Evolutionary conservation across 2,113 vertebrate genomes (phyloP).

Genomic region (Tiliqua scincoides): DNA sequence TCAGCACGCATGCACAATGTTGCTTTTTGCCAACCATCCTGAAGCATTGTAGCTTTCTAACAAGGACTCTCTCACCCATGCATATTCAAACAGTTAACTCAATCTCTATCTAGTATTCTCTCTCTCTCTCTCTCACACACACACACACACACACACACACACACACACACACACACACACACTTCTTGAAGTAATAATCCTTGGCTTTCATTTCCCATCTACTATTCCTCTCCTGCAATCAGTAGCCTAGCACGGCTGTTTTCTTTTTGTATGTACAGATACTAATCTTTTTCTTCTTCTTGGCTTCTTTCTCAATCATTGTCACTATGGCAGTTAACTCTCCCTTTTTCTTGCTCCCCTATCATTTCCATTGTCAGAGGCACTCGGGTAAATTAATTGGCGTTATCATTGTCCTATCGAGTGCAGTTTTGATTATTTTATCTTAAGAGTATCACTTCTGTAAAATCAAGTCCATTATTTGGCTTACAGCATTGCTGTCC

Average conservation of each 20-base stretch:
- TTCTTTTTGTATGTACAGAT: neutral
- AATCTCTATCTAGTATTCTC: neutral
- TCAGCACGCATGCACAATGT: neutral
- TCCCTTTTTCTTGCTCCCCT: no score
- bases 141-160: no score
- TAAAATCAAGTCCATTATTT: neutral
- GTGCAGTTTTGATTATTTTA: neutral
- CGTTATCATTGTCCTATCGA: neutral
- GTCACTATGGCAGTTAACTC: fast-evolving
- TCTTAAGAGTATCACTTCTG: neutral
- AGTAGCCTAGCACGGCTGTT: neutral
- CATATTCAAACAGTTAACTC: neutral
- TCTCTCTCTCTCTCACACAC: neutral
- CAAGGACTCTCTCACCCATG: neutral
- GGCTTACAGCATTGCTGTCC: neutral
- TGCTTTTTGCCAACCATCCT: neutral
- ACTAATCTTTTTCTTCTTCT: neutral
- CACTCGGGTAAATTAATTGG: neutral
- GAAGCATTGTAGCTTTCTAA: neutral
- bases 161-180: no score
- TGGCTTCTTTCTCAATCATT: neutral
- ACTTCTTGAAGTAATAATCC: neutral
- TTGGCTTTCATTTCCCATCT: neutral
- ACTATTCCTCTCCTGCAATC: neutral
- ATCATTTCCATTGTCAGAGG: conserved; percentile 2